Evolutionary conservation across 2,888 invertebrate species (phyloP), one percentile per base, ranked within the genome.

Genomic region (Apomyelois bistriatella): DNA sequence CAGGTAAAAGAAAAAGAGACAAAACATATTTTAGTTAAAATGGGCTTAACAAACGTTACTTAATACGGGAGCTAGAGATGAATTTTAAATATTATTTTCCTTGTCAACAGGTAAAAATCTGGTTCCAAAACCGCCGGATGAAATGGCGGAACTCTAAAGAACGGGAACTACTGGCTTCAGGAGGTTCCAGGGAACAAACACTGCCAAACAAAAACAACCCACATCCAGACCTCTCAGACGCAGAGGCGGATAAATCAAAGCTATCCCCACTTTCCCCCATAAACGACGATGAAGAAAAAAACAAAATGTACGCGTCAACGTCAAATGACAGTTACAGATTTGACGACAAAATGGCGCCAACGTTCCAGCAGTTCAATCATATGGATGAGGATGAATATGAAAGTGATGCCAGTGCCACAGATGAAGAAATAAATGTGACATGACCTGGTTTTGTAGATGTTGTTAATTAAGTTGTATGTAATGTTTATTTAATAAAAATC

Each of bases 141-240:
- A 99, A 98, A 84, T 99, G 99, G 99, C 93, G 99, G 52, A 99
- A 99, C 85, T 98, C 97, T 3, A 99, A 99, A 86, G 99, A 99
- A 81, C 92, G 98, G 32, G 98, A 99, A 82, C 92, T 98, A 0
- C 90, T 99, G 17, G 98, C 98, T 0, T 95, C 95, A 15, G 98
- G 98, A 0, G 98, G 98, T 1, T 97, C 97, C 6, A 92, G 98
- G 28, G 98, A 98, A 74, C 98, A 98, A 82, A 98, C 98, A 0
- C 89, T 99, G 17, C 98, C 98, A 0, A 98, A 97, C 82, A 98
- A 98, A 80, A 98, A 97, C 90, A 98, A 98, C 81, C 98, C 98
- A 0, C 97, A 98, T 80, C 98, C 98, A 0, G 98, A 98, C 76
- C 87, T 98, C 46, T 97, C 97, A 61, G 98, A 98, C 76, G 96